A percentile compares a stretch with the other conserved stretches of the same genome.
These are phyloP conservation scores for Microdon myrmicae DNA, from an alignment of 2,888 invertebrate genomes.

Conservation along the genomic window DNA sequence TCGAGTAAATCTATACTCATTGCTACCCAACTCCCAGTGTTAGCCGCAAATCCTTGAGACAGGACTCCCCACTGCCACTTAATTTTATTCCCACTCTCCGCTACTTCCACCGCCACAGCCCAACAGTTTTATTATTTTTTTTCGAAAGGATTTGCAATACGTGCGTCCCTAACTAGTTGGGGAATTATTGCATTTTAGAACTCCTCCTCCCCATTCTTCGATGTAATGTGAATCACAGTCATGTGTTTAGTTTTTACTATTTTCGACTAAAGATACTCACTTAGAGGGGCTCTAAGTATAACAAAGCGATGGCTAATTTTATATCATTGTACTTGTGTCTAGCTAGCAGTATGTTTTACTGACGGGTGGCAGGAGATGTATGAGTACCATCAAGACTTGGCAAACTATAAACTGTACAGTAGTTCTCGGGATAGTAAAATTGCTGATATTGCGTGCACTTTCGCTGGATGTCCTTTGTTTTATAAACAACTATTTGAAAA, in stretches of 20 bases:
- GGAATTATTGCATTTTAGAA: conserved; percentile 19
- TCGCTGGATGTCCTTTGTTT: conserved; percentile 4
- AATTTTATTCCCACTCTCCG: no score
- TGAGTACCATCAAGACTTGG: conserved; percentile 7
- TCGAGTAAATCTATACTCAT: no score
- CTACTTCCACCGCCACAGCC: no score
- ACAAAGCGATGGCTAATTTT: conserved; percentile 31
- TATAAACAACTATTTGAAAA: conserved; percentile 19
- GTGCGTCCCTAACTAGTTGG: neutral
- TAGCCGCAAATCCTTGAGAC: no score
- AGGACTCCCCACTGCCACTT: no score
- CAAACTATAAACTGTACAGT: conserved; percentile 17
- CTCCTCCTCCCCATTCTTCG: no score
- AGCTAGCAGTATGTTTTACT: conserved; percentile 22
- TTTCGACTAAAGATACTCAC: conserved; percentile 4
- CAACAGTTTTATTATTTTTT: no score
- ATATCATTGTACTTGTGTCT: conserved; percentile 20
- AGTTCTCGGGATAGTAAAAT: conserved; percentile 31
- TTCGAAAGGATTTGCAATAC: no score
- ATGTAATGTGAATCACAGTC: conserved; percentile 27
- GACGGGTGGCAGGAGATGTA: conserved; percentile 1
- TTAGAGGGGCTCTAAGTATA: conserved; percentile 4
- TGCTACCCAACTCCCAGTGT: no score
- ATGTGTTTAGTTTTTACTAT: conserved; percentile 33
- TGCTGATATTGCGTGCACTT: conserved; percentile 5